Evolutionary conservation across 2,113 vertebrate species (phyloP).

Genomic region (Ailuropoda melanoleuca): DNA sequence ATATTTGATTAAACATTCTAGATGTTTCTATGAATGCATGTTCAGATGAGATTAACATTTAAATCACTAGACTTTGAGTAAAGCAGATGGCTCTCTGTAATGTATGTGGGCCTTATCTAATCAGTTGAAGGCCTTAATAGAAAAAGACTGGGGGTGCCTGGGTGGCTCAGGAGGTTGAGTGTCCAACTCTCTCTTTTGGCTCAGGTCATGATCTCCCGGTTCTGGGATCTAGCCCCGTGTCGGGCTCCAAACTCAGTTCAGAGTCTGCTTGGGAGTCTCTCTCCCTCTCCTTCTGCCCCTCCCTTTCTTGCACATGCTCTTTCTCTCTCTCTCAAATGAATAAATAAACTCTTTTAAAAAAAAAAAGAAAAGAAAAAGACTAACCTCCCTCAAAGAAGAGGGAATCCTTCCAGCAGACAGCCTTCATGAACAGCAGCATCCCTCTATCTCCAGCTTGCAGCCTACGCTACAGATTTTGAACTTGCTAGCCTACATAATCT

Average conservation of each 20-base stretch:
- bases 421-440: background rate
- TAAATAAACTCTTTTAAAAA: background rate
- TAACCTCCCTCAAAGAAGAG: background rate
- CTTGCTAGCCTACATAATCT: background rate
- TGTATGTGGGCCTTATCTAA: background rate
- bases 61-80: background rate
- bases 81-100: background rate
- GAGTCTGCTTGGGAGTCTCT: background rate
- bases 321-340: background rate
- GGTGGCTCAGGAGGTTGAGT: background rate
- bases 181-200: rapidly evolving
- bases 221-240: background rate
- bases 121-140: background rate
- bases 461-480: background rate
- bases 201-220: background rate
- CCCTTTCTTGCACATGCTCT: background rate
- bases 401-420: background rate
- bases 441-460: background rate
- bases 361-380: background rate
- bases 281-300: background rate
- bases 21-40: background rate
- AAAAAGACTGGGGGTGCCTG: background rate
- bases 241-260: background rate
- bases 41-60: background rate
- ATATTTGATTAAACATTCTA: background rate